Conservation (phyloP, 1,140 invertebrate genomes). For the Pristionchus pacificus region DNA sequence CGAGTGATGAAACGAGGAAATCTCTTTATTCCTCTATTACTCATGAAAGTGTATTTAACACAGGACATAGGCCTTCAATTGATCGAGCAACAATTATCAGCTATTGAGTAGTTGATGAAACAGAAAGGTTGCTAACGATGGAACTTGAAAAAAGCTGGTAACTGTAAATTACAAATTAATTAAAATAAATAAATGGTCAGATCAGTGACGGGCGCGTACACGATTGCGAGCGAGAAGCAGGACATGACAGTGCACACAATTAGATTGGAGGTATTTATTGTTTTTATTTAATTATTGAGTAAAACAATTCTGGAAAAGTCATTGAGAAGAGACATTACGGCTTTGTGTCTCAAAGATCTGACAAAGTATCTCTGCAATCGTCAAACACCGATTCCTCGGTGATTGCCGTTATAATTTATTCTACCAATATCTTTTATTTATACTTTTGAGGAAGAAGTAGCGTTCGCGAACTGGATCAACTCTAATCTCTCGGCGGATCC, state of each 20-base stretch:
- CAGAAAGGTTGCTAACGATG: too few species aligned
- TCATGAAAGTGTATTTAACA: too few species aligned
- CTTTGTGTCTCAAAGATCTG: not conserved
- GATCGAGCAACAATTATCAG: too few species aligned
- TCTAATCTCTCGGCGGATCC: slow-evolving; percentile 78
- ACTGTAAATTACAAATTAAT: too few species aligned
- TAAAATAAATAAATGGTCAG: too few species aligned
- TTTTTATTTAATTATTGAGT: not conserved
- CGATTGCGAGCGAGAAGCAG: slow-evolving; percentile 87
- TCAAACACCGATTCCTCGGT: too few species aligned
- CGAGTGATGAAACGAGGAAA: too few species aligned
- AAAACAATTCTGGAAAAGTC: not conserved
- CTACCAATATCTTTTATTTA: too few species aligned
- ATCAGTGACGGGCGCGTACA: slow-evolving; percentile 85
- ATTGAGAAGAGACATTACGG: not conserved
- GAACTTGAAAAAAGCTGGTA: too few species aligned
- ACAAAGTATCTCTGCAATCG: not conserved
- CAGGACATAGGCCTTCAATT: too few species aligned
- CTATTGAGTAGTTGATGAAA: too few species aligned
- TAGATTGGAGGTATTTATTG: slow-evolving; percentile 46
- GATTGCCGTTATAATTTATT: not conserved
- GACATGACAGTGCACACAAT: slow-evolving; percentile 64
- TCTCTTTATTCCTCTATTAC: too few species aligned
- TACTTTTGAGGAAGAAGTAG: slow-evolving; percentile 89
- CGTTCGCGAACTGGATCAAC: slow-evolving; percentile 99